phyloP scores from a whole-genome alignment of 2,113 vertebrate species.

The Calypte anna region DNA sequence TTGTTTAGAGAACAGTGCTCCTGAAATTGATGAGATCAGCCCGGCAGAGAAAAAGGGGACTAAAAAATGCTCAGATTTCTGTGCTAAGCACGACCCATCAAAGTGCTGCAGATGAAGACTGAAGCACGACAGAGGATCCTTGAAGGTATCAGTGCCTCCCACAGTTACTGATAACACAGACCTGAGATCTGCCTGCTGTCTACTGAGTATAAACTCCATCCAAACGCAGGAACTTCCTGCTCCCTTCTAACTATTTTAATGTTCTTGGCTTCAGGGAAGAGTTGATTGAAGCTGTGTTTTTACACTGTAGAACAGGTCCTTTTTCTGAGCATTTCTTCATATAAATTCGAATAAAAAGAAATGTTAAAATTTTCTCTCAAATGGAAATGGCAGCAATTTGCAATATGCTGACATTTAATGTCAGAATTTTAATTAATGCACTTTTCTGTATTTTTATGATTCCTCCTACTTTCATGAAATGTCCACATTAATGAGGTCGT shows the following conservation, averaged over 20 bases:
- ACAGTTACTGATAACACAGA: too few species aligned
- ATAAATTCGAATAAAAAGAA: not conserved
- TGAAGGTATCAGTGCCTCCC: not conserved
- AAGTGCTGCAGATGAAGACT: too few species aligned
- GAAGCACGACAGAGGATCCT: not conserved
- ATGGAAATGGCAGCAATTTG: not conserved
- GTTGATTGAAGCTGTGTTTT: not conserved
- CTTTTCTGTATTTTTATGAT: not conserved
- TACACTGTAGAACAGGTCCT: not conserved
- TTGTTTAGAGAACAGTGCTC: not conserved
- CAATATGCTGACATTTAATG: not conserved
- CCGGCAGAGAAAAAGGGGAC: not conserved
- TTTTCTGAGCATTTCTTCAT: not conserved
- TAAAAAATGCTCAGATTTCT: rapidly evolving
- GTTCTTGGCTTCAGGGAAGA: not conserved
- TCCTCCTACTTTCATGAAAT: not conserved
- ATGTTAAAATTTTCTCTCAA: not conserved
- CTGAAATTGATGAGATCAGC: not conserved
- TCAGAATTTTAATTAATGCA: not conserved
- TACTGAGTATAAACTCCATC: not conserved
- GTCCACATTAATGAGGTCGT: not conserved
- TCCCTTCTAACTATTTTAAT: not conserved
- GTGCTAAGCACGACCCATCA: not conserved
- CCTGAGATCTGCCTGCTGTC: not conserved
- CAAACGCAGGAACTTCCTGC: not conserved